Evolutionary conservation across 1,140 invertebrate genomes (phyloP).

Genomic region (Coenobita brevimanus): DNA sequence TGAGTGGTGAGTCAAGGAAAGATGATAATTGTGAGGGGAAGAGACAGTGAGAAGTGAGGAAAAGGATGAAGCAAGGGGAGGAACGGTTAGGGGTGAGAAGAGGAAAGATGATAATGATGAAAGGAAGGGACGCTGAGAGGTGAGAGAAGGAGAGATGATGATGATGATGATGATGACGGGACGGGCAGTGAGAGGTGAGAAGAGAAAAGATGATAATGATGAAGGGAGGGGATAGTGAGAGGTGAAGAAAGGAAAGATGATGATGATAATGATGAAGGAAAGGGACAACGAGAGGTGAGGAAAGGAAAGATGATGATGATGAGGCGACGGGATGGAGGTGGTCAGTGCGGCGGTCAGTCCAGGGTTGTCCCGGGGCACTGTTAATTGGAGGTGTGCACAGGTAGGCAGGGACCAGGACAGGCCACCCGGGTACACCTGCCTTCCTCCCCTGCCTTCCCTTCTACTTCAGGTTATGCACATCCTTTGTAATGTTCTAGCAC

Average conservation of each 20-base stretch:
- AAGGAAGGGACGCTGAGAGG: background rate
- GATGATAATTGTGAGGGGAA: no score
- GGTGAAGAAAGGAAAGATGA: no score
- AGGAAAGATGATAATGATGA: background rate
- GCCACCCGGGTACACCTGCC: no score
- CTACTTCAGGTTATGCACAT: no score
- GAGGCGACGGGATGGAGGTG: background rate
- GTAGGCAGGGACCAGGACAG: no score
- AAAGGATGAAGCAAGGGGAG: background rate
- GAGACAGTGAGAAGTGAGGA: no score
- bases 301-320: background rate
- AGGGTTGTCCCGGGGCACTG: background rate
- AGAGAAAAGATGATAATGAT: background rate
- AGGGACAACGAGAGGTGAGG: background rate
- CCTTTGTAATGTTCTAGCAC: no score
- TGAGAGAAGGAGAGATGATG: background rate
- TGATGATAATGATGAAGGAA: no score
- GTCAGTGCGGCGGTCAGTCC: background rate
- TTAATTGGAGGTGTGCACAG: no score
- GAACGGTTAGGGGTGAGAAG: background rate
- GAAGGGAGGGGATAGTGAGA: no score
- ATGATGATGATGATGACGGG: background rate
- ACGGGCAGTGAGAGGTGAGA: background rate
- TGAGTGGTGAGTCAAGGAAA: no score
- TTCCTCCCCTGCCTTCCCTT: no score